Evolutionary conservation across 2,113 vertebrate genomes (phyloP), one percentile per base, ranked within the genome.

Genomic region (Lamprotornis superbus): DNA sequence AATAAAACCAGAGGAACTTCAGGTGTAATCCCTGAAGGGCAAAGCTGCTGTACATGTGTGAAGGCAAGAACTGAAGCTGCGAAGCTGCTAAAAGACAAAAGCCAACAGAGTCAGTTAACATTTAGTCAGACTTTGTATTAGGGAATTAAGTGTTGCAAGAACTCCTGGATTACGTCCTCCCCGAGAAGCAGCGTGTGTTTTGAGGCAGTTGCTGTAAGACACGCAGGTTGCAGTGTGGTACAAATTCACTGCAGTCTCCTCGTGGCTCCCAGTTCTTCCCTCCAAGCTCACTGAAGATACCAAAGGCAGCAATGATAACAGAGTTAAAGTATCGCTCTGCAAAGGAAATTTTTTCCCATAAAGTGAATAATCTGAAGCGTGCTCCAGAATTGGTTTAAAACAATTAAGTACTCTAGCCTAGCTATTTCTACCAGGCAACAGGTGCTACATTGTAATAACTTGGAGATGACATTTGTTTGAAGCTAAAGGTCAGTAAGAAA

Each of bases 171-270:
- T 15, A 28, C 1, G 0, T 15, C 35, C 33, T 47, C 5, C 5
- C 12, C 0, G 0, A 33, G 52, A 21, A 61, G 55, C 23, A 23
- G 0, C 33, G 6, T 4, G 23, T 18, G 19, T 14, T 86, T 24
- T 5, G 42, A 57, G n/a, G 42, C 9, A 14, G 23, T 0, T 42
- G 33, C 39, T 64, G 9, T 18, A 65, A 27, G 12, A 9, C 19
- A 18, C 2, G 3, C 5, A 52, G 31, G 42, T 13, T 31, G 13
- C 22, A 25, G 15, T 0, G 7, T 25, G 47, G 30, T 42, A 4
- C 0, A 0, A 55, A 55, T 46, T 63, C 39, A 16, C 35, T 40
- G 31, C 28, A 63, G 22, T 52, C 24, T 67, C 20, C 57, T 33
- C 3, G 0, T 18, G 44, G n/a, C 46, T 75, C 35, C 20, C 27